These are phyloP conservation scores for Drosophila incognita DNA, from an alignment of 2,888 invertebrate species.

Conservation along the genomic window DNA sequence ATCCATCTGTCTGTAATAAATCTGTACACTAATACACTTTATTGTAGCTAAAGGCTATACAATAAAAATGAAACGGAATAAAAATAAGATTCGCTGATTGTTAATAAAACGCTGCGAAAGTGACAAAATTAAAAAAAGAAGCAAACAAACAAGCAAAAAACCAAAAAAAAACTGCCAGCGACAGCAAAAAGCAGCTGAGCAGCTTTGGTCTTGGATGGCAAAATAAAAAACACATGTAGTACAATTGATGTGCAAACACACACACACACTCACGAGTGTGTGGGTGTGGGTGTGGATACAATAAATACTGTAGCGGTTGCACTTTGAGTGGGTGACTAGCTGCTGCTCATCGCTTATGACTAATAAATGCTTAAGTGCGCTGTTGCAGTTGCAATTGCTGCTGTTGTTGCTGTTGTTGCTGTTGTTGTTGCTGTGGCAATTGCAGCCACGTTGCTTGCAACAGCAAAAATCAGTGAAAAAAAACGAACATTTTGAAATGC, in stretches of 20 bases:
- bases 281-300: slow-evolving; percentile 6
- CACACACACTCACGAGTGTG: slow-evolving; percentile 2
- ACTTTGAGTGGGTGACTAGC: slow-evolving; percentile 43
- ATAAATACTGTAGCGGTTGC: slow-evolving; percentile 4
- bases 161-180: slow-evolving; percentile 33
- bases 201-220: slow-evolving; percentile 35
- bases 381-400: slow-evolving; percentile 27
- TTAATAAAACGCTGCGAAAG: slow-evolving; percentile 45
- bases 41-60: not conserved
- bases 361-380: slow-evolving; percentile 44
- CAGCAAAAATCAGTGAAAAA: slow-evolving; percentile 39
- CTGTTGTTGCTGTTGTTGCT: slow-evolving; percentile 17
- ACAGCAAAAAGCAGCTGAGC: slow-evolving; percentile 54
- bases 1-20: not conserved
- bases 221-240: slow-evolving; percentile 50
- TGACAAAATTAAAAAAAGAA: slow-evolving; percentile 17
- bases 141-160: not conserved
- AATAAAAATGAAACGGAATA: slow-evolving; percentile 22
- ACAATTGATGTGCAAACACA: slow-evolving; percentile 45
- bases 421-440: slow-evolving; percentile 34
- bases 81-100: slow-evolving; percentile 48
- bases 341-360: slow-evolving; percentile 50
- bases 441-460: slow-evolving; percentile 46
- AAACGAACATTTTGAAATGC: slow-evolving; percentile 58
- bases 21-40: not conserved